Percentiles rank a stretch among this genome's conserved stretches.
Conservation (phyloP, 2,113 vertebrate species). For the Psophia crepitans region DNA sequence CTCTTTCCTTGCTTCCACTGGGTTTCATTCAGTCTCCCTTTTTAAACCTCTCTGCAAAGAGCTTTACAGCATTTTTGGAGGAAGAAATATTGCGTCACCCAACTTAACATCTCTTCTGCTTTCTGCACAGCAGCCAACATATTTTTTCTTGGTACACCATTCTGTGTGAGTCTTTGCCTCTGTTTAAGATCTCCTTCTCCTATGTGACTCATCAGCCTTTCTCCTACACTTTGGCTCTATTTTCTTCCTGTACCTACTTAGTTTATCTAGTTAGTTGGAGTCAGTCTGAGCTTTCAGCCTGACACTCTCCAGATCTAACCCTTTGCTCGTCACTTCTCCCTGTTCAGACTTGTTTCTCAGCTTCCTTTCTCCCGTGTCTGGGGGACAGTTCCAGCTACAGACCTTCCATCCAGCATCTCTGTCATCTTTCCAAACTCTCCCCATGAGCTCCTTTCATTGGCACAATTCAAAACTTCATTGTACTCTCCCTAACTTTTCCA, state of each 20-base stretch:
- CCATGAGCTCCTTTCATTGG: background rate
- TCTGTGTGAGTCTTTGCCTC: background rate
- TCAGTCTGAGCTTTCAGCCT: background rate
- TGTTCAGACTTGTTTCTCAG: background rate
- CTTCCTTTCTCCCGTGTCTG: background rate
- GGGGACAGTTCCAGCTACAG: background rate
- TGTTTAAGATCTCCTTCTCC: background rate
- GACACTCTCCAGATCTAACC: background rate
- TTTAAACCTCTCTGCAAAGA: background rate
- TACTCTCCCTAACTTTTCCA: background rate
- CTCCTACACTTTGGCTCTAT: background rate
- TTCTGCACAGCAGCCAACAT: background rate
- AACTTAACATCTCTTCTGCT: background rate
- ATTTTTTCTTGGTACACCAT: background rate
- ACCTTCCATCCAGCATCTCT: background rate
- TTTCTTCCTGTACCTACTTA: background rate
- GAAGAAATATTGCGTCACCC: background rate
- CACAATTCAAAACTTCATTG: background rate
- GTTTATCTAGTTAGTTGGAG: background rate
- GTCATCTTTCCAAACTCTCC: background rate
- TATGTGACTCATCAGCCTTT: background rate
- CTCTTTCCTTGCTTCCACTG: background rate
- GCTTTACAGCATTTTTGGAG: background rate
- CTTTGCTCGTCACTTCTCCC: background rate
- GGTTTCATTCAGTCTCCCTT: background rate